Evolutionary conservation across 2,888 invertebrate species (phyloP).

Genomic region (Heteropelma amictum): DNA sequence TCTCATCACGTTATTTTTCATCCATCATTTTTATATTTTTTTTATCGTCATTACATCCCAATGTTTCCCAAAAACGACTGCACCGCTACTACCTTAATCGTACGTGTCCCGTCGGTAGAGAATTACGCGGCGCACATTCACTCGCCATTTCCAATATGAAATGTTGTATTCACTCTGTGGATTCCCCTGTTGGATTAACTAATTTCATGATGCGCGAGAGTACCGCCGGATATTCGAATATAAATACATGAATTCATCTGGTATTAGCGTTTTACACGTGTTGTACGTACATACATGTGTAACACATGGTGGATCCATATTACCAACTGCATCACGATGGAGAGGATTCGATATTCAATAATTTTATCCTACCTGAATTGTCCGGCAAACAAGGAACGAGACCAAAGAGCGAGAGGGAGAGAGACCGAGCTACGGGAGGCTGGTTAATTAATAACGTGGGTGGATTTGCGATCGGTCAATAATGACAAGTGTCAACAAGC

Average conservation of each 20-base stretch:
- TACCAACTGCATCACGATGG: not conserved
- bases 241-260: no score
- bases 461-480: conserved; percentile 57
- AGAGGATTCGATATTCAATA: conserved; percentile 3
- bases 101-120: no score
- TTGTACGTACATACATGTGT: not conserved
- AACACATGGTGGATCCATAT: no score
- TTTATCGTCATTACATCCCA: no score
- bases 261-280: no score
- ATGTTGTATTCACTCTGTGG: conserved; percentile 44
- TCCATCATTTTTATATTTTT: no score
- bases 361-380: not conserved
- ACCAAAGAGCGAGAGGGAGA: not conserved
- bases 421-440: not conserved
- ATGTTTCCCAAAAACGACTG: no score
- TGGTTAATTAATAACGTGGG: conserved; percentile 53
- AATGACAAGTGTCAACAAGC: conserved; percentile 53
- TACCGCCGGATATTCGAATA: no score
- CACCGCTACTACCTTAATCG: no score
- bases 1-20: no score
- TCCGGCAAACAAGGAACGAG: conserved; percentile 29
- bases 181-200: conserved; percentile 35
- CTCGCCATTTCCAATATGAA: not conserved
- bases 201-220: conserved; percentile 44
- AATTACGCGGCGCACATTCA: no score